A percentile compares a stretch with the other conserved stretches of the same genome.
Conservation (phyloP, 2,888 invertebrate species). For the Archaeoteleia sp. region DNA sequence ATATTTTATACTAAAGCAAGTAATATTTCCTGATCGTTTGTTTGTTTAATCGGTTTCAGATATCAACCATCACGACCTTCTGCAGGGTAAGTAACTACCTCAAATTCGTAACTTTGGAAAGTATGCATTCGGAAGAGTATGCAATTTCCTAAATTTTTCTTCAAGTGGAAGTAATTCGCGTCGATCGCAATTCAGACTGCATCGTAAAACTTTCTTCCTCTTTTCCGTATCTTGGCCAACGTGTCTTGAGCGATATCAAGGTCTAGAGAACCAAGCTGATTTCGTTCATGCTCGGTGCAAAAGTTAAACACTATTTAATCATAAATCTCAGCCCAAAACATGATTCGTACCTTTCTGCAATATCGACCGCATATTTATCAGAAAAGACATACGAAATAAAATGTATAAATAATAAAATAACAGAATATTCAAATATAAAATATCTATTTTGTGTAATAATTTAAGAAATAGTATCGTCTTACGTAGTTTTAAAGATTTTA, state of each 20-base stretch:
- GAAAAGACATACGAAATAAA: no score
- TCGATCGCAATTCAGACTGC: slow-evolving; percentile 36
- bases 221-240: slow-evolving; percentile 21
- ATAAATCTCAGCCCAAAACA: no score
- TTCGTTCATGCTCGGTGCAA: slow-evolving; percentile 17
- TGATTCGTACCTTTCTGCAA: no score
- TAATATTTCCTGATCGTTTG: no score
- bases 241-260: slow-evolving; percentile 29
- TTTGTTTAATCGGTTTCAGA: slow-evolving; percentile 78
- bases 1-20: no score
- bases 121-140: slow-evolving; percentile 19
- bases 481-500: no score
- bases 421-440: no score
- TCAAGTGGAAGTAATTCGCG: slow-evolving; percentile 26
- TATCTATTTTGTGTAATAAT: no score
- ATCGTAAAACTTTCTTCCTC: slow-evolving; percentile 34
- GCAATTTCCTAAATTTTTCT: slow-evolving; percentile 22
- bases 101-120: slow-evolving; percentile 9
- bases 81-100: slow-evolving; percentile 83
- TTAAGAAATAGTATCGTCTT: no score
- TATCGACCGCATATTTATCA: no score
- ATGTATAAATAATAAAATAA: no score
- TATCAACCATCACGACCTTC: slow-evolving; percentile 90
- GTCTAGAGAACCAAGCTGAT: slow-evolving; percentile 26
- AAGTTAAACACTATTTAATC: slow-evolving; percentile 47